Evolutionary conservation across 2,797 vertebrate genomes (phyloP).

Genomic region (Clarias fuscus): DNA sequence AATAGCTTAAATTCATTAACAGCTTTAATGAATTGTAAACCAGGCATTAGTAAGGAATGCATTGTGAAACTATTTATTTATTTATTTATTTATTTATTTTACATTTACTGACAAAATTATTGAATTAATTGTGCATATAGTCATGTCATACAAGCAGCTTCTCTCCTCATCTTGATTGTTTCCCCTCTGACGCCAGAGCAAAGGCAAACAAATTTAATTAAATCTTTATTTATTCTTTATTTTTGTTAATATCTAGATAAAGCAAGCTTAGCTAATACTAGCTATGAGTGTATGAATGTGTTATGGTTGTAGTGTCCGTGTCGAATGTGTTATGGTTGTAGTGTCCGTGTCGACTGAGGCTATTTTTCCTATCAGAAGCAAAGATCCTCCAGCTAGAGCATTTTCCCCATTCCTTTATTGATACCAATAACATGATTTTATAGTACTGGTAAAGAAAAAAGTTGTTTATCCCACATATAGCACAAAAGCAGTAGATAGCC

Average conservation of each 20-base stretch:
- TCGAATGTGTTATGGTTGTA: background rate
- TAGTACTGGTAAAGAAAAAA: background rate
- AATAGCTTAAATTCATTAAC: background rate
- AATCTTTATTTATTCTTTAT: background rate
- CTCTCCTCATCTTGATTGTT: background rate
- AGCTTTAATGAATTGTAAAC: background rate
- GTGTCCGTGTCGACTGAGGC: background rate
- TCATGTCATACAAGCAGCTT: background rate
- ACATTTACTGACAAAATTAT: background rate
- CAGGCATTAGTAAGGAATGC: background rate
- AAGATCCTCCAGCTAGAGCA: background rate
- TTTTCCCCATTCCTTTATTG: background rate
- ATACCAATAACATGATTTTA: background rate
- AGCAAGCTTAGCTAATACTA: background rate
- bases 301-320: background rate
- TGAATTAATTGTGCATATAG: background rate
- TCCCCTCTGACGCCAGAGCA: background rate
- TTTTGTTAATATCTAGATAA: background rate
- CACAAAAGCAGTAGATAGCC: background rate
- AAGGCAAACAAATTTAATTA: background rate
- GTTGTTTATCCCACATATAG: background rate
- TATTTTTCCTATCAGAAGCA: background rate
- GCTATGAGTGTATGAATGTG: background rate
- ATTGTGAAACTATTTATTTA: no score
- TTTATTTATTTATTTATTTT: no score